Evolutionary conservation across 2,888 invertebrate species (phyloP).

Genomic region (Tachina grossa): DNA sequence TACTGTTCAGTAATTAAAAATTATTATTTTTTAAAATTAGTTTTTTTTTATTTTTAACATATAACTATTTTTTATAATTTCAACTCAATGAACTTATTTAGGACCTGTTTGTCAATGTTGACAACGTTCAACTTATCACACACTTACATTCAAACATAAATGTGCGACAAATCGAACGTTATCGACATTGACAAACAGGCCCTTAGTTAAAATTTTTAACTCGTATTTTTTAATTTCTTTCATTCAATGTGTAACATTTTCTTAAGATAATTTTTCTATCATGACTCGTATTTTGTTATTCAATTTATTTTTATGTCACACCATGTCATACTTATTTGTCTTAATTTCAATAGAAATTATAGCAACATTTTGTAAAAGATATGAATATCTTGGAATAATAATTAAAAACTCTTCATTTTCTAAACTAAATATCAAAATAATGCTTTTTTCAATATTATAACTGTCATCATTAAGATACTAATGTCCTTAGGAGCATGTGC

Average conservation of each 20-base stretch:
- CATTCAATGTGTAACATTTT: not conserved
- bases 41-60: no score
- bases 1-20: no score
- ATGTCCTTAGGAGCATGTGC: not conserved
- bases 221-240: not conserved
- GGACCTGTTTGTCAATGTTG: no score
- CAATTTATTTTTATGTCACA: constrained; percentile 4
- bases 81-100: no score
- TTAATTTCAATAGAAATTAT: not conserved
- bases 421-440: not conserved
- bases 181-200: no score
- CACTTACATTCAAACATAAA: no score
- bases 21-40: no score
- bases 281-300: not conserved
- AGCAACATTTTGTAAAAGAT: not conserved
- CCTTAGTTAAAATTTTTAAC: no score
- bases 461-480: not conserved
- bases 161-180: no score
- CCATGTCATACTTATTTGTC: not conserved
- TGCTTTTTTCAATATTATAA: not conserved
- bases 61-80: no score
- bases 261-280: not conserved
- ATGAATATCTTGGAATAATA: not conserved
- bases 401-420: not conserved
- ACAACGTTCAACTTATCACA: no score